phyloP scores from a whole-genome alignment of 2,888 invertebrate genomes.

The Ormia ochracea region DNA sequence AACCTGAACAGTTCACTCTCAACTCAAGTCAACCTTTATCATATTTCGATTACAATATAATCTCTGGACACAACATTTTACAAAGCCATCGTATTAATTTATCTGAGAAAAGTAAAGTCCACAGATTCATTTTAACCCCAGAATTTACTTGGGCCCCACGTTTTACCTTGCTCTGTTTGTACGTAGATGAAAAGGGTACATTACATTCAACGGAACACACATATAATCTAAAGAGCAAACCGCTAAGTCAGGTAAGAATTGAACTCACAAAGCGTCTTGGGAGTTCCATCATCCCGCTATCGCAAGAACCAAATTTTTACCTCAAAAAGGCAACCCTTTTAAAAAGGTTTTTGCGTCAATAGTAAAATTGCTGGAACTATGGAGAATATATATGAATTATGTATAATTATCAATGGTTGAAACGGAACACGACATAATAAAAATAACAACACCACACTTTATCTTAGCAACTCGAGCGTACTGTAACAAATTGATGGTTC shows the following conservation, averaged over 20 bases:
- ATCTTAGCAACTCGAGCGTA: too few species aligned
- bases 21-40: constrained; percentile 86
- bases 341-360: too few species aligned
- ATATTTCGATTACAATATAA: constrained; percentile 85
- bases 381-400: too few species aligned
- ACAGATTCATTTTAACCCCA: constrained; percentile 83
- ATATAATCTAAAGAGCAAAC: constrained; percentile 84
- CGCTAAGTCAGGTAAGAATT: constrained; percentile 75
- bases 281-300: too few species aligned
- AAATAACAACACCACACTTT: too few species aligned
- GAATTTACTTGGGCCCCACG: constrained; percentile 88
- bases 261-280: too few species aligned
- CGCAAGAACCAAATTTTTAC: too few species aligned
- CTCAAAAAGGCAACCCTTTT: too few species aligned
- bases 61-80: constrained; percentile 91
- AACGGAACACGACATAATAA: too few species aligned
- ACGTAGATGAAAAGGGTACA: constrained; percentile 85
- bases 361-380: too few species aligned
- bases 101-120: constrained; percentile 77
- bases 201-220: constrained; percentile 90
- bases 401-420: too few species aligned
- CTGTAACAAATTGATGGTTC: too few species aligned
- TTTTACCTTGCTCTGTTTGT: constrained; percentile 88
- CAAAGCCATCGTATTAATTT: constrained; percentile 83
- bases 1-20: constrained; percentile 82